These are phyloP conservation scores for Anastrepha obliqua DNA, from an alignment of 1,140 invertebrate species.

Conservation along the genomic window DNA sequence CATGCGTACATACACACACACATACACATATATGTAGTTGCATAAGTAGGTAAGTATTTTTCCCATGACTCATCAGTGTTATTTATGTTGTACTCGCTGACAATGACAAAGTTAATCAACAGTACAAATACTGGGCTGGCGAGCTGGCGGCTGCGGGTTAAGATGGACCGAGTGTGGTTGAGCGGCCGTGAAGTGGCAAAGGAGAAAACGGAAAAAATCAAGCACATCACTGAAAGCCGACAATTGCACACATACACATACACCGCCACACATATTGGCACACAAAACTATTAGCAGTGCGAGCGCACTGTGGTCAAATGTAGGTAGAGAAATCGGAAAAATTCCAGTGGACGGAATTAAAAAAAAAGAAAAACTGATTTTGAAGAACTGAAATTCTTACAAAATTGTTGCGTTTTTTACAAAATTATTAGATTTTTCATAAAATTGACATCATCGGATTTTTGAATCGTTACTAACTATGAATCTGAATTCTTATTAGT, in stretches of 20 bases:
- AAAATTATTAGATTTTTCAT: too few species aligned
- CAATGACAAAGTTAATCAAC: slow-evolving; percentile 32
- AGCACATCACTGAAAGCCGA: slow-evolving; percentile 9
- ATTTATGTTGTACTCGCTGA: slow-evolving; percentile 2
- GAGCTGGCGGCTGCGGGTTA: neutral
- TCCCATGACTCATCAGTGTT: slow-evolving; percentile 37
- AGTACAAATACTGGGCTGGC: neutral
- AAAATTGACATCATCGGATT: too few species aligned
- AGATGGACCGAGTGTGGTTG: neutral
- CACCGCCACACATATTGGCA: neutral
- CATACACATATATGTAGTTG: neutral
- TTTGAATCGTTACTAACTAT: too few species aligned
- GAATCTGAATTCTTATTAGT: too few species aligned
- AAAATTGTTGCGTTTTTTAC: too few species aligned
- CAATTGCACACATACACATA: neutral
- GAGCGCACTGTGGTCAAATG: neutral
- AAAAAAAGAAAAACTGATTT: neutral
- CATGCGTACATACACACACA: neutral
- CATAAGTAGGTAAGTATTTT: neutral
- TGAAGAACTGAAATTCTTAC: too few species aligned
- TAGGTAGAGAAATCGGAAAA: too few species aligned
- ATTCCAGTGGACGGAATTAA: neutral
- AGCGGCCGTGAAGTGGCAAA: neutral
- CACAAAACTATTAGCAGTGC: neutral
- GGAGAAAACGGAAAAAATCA: neutral